A percentile compares a stretch with the other conserved stretches of the same genome.
Conservation (phyloP, 2,113 vertebrate genomes). For the Pseudorectes ferrugineus region DNA sequence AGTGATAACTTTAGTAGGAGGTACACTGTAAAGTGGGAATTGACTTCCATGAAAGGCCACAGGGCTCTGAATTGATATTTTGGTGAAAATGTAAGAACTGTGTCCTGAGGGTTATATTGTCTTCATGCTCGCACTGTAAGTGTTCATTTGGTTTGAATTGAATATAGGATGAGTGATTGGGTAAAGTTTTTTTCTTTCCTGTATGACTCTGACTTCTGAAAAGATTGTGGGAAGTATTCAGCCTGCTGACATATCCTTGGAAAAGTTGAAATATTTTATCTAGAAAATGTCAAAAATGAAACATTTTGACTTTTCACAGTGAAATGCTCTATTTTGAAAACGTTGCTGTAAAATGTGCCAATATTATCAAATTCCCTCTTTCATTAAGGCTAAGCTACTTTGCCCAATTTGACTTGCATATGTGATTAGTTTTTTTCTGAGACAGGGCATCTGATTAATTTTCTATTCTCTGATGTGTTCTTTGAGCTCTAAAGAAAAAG, state of each 20-base stretch:
- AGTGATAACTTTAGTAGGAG: neutral
- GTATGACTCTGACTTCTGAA: neutral
- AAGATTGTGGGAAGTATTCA: neutral
- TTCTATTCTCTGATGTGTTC: neutral
- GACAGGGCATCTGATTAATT: neutral
- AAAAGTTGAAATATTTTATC: neutral
- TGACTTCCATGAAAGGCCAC: neutral
- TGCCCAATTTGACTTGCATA: neutral
- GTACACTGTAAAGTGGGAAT: neutral
- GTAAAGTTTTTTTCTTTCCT: neutral
- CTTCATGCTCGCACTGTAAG: neutral
- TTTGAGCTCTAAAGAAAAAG: neutral
- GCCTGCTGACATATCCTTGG: neutral
- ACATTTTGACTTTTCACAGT: neutral
- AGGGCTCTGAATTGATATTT: neutral
- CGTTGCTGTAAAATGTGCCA: neutral
- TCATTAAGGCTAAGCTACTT: neutral
- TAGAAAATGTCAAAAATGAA: neutral
- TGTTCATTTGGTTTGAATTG: neutral
- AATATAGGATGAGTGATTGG: neutral
- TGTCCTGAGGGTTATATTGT: neutral
- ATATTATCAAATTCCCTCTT: neutral
- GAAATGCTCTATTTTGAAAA: neutral
- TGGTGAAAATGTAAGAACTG: neutral
- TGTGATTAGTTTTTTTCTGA: neutral